phyloP scores from a whole-genome alignment of 1,140 invertebrate genomes.

The Ectropis grisescens region DNA sequence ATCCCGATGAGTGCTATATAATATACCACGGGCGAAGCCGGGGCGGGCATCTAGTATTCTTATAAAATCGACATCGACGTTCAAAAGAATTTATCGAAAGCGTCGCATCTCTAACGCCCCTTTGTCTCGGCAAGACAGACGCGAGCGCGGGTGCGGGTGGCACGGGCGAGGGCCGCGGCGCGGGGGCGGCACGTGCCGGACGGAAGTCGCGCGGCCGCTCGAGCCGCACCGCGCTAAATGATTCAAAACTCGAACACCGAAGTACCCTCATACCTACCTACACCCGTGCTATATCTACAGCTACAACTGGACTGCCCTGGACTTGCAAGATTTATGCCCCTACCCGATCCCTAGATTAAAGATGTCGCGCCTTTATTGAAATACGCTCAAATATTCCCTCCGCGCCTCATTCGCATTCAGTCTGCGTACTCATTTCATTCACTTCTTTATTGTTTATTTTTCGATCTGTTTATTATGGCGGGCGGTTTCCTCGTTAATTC shows the following conservation, averaged over 20 bases:
- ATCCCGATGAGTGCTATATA: too few species aligned
- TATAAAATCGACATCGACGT: too few species aligned
- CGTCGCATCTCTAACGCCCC: conserved; percentile 44
- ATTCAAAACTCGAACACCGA: conserved; percentile 68
- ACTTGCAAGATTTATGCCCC: conserved; percentile 68
- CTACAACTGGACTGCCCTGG: conserved; percentile 18
- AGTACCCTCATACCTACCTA: conserved; percentile 11
- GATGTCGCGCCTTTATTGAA: conserved; percentile 64
- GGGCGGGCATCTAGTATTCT: too few species aligned
- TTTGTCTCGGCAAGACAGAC: conserved; percentile 68
- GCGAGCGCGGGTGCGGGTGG: conserved; percentile 28
- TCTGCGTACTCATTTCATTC: conserved; percentile 41
- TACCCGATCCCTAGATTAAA: conserved; percentile 66
- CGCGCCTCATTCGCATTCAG: conserved; percentile 41
- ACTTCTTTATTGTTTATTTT: conserved; percentile 52
- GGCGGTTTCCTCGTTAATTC: conserved; percentile 9
- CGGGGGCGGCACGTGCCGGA: conserved; percentile 50
- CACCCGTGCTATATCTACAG: too few species aligned
- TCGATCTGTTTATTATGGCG: conserved; percentile 21
- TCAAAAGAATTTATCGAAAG: neutral
- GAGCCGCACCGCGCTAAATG: conserved; percentile 61
- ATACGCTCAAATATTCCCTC: conserved; percentile 50
- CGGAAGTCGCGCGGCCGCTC: conserved; percentile 53
- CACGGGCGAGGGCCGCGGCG: conserved; percentile 14
- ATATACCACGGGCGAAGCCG: too few species aligned